A percentile compares a stretch with the other conserved stretches of the same genome.
phyloP scores from a whole-genome alignment of 2,888 invertebrate species.

The Nysson spinosus region DNA sequence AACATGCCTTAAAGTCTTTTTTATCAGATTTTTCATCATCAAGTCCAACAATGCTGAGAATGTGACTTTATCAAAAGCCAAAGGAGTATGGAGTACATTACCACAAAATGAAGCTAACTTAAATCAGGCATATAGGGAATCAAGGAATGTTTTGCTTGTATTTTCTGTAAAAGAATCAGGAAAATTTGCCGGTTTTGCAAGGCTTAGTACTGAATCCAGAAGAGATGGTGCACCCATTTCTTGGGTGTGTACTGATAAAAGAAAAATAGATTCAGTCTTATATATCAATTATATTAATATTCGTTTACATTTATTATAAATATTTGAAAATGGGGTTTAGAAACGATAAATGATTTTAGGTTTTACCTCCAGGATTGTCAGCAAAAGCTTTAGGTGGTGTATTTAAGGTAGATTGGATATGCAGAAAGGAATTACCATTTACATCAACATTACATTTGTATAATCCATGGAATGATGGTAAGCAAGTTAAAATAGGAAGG shows the following conservation, averaged over 20 bases:
- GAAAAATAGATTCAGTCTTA: too few relatives aligned
- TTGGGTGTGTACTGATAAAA: constrained; percentile 91
- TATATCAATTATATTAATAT: too few relatives aligned
- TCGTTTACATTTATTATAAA: too few relatives aligned
- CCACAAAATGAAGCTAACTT: constrained; percentile 98
- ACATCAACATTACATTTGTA: constrained; percentile 94
- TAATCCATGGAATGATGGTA: constrained; percentile 99
- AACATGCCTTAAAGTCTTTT: constrained; percentile 56
- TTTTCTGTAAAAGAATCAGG: constrained; percentile 99
- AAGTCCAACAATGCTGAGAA: constrained; percentile 99
- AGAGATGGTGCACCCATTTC: constrained; percentile 93
- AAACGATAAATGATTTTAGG: constrained; percentile 65
- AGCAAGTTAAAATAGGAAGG: constrained; percentile 99
- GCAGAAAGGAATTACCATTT: constrained; percentile 95
- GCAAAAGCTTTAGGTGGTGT: constrained; percentile 96
- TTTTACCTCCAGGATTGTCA: constrained; percentile 93
- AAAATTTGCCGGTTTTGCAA: constrained; percentile 95
- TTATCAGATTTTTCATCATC: constrained; percentile 90
- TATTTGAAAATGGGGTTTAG: constrained; percentile 1
- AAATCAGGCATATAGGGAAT: constrained; percentile 95
- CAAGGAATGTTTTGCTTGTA: constrained; percentile 94
- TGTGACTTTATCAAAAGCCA: constrained; percentile 94
- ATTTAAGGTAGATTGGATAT: constrained; percentile 98
- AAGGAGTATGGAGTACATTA: constrained; percentile 98
- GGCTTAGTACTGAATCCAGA: constrained; percentile 91